Base-by-base conservation (phyloP, 2,888 invertebrate species). In the Ormyrus thymus region DNA sequence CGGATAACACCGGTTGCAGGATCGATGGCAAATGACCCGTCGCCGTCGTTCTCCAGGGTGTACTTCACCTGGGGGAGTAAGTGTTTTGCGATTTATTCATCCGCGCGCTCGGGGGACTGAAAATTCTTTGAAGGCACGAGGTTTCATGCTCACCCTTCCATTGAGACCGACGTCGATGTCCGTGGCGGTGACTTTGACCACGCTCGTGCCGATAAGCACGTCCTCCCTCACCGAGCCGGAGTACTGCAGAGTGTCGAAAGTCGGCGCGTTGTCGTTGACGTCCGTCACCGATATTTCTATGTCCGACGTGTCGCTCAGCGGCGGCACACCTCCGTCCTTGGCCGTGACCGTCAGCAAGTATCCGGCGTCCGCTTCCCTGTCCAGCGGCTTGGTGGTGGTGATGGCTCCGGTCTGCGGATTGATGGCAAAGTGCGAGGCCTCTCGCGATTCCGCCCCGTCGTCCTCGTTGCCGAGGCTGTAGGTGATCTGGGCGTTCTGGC, bases 221-320 rank as follows among this genome's bases (percentile, higher is more conserved):
- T 98, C 97, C 90, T 98, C 98, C 78, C 95, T 92, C 43, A 98
- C 95, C 6, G 94, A 94, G 0, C 96, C 95, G 15, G 94, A 94
- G 86, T 98, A 98, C 5, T 95, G 92, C 0, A 95, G 93, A 81
- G 95, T 95, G 83, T 95, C 95, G 90, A 98, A 98, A 0, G 93
- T 92, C 0, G 98, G 98, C 6, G 95, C 94, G 87, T 98, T 98
- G 87, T 99, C 99, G 88, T 99, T 99, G 0, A 98, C 97, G 88
- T 99, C 99, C 0, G 96, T 95, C 0, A 99, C 95, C 0, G 96
- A 95, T 83, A 99, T 97, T 89, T 98, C 98, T 0, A 99, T 95
- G 86, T 98, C 97, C 0, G 98, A 98, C 0, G 97, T 97, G 87
- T 98, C 98, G 0, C 96, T 96, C 13, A 97, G 91, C 0, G 97